Evolutionary conservation across 2,888 invertebrate species (phyloP), one percentile per base, ranked within the genome.

Genomic region (Hymenopus coronatus): DNA sequence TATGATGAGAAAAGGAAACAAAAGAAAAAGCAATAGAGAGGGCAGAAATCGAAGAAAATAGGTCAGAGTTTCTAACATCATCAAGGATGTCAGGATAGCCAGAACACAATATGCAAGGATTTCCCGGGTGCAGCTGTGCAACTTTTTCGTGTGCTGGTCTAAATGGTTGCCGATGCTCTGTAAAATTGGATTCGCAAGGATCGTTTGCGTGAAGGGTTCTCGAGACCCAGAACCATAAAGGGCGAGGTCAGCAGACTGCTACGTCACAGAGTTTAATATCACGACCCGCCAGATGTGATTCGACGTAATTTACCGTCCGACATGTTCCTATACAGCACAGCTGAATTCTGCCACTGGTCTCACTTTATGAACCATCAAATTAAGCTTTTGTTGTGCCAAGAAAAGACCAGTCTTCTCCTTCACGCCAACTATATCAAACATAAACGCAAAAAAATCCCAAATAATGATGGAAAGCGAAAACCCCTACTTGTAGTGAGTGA

Each of bases 181-280:
- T 70, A 82, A 87, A 87, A 87, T 87, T 82, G 87, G 87, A 82
- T 87, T 87, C 87, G 87, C 82, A 82, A 82, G 87, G 82, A 25
- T 87, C 87, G 87, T 87, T 87, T 87, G 87, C 54, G 54, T 70
- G 54, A 70, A 70, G 54, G 54, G 54, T 70, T 70, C 54, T 15
- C 54, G 15, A 70, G 25, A 70, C 25, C 54, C 14, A 70, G 54
- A 1, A 70, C 54, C 54, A 70, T 70, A 70, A 70, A 25, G 54
- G 54, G 54, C 54, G 54, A 70, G 54, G 54, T 70, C 54, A 70
- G 54, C 54, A 70, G 54, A 20, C 54, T 15, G 54, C 20, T 70
- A 20, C 54, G 54, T 70, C 54, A 70, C 54, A 70, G 54, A 70
- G 54, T 70, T 70, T 70, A 70, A 70, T 70, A 70, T 70, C 54